Base-by-base conservation (phyloP, 30 jellyfish, hydroid and myxozoan species). In the Hydra vulgaris region DNA sequence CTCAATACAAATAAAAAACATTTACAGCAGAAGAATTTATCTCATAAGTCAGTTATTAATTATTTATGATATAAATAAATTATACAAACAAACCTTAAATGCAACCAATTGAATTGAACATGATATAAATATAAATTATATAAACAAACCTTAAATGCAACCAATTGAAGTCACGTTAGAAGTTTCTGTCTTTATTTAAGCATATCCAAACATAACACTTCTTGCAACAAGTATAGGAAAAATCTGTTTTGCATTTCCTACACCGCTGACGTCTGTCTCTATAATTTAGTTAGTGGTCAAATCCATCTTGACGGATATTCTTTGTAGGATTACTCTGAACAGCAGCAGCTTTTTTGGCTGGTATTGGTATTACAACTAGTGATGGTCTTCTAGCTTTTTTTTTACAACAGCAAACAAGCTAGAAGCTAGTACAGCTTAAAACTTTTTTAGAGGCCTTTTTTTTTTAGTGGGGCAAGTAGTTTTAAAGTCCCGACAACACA, bases 181-280 rank as follows among this genome's bases (percentile, higher is more conserved):
- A 74, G 73, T 74, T 74, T 74, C 82, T 74, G 71, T 74, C 82
- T 40, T 74, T 74, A 69, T 74, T 74, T 74, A 74, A 74, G 56
- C 82, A 74, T 21, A 74, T 1, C 82, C 82, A 74, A 19, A 74
- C 25, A 24, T 74, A 20, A 74, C 82, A 74, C 25, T 24, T 74
- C 20, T 25, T 21, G 76, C 82, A 74, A 24, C 82, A 18, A 12
- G 25, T 74, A 69, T 74, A 74, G 1, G 82, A 74, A 74, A 74
- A 74, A 17, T 21, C 54, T 0, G 78, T 74, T 74, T 74, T 74
- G 84, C 85, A 78, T 18, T 61, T 8, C 21, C 16, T 21, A 53
- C 85, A 78, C 23, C 81, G 21, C 68, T 52, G 85, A 21, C 85
- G 27, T 56, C 53, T 78, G 40, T 78, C 85, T 1, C 68, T 66